Base-by-base conservation (phyloP, 2,113 vertebrate species). In the Colius striatus region DNA sequence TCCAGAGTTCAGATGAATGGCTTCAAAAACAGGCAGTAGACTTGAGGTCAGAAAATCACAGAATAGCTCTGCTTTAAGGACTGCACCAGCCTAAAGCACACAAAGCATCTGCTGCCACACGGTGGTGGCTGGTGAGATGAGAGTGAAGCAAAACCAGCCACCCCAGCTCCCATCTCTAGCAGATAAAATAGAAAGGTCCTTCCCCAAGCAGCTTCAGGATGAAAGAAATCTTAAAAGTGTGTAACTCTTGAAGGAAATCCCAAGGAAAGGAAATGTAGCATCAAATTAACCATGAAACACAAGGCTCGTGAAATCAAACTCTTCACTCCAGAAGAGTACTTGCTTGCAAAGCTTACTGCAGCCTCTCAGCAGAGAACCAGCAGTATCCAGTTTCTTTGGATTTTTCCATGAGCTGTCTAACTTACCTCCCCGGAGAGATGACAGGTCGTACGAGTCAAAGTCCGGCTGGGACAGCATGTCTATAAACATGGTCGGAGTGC, bases 401-500 rank as follows among this genome's bases (percentile, higher is more conserved):
- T 23, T 79, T 70, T 81, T 32, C 53, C 14, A 36, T 23, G 53
- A 61, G 34, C 38, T 75, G 38, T 57, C 53, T 50, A 61, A 74
- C 98, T 98, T 96, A 99, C 99, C 99, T 94, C 86, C 94, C 29
- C 82, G 55, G 18, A 99, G 60, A 58, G 97, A 79, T 1, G 99
- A 99, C 81, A 99, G 81, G 96, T 99, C 97, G 2, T 98, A 98
- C 90, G 98, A 98, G 82, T 93, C 84, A 47, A 98, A 92, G 81
- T 98, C 98, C 0, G 96, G 98, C 92, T 99, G 99, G 78, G 91
- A 97, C 36, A 99, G 55, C 94, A 99, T 98, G 84, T 99, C 99
- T 61, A 99, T 97, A 17, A 82, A 99, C 99, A 99, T 99, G 58
- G 99, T 99, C 6, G 99, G 99, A 0, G 99, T 99, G 54, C 99